Base-by-base conservation (phyloP, 37 sponge, comb jelly and placozoan species). In the Bolinopsis microptera region DNA sequence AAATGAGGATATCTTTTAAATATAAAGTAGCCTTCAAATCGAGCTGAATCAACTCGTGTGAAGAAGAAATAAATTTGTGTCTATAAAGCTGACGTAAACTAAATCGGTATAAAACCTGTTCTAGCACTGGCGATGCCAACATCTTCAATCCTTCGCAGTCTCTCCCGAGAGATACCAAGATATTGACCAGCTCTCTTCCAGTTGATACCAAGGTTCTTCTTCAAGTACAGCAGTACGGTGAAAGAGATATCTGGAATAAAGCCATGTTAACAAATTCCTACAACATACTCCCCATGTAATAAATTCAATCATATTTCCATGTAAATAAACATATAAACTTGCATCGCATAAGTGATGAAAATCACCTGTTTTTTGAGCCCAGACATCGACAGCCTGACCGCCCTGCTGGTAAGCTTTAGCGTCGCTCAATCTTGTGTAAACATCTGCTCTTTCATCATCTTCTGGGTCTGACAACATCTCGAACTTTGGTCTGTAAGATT, bases 121-220 rank as follows among this genome's bases (percentile, higher is more conserved):
- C 61, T 28, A 26, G 90, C 61, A 27, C 61, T 86, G 27, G 90
- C 90, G 24, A 86, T 86, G 5, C 90, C 90, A 27, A 86, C 26
- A 23, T 86, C 90, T 48, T 86, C 90, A 41, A 86, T 86, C 61
- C 90, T 86, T 30, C 90, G 34, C 13, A 86, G 90, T 39, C 90
- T 13, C 48, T 86, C 90, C n/a, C 90, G 1, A n/a, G 90, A 86
- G 30, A 86, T 48, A 40, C 90, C 90, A 18, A 86, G 48, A 38
- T 86, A 86, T 48, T 86, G 90, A 24, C 90, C 90, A 24, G 90
- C 90, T 38, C 90, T 86, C 90, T 86, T 86, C 90, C 90, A 86
- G 90, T 86, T 86, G 41, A 86, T 86, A 5, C 90, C 90, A 1
- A 86, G 41, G 26, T 86, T 86, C 61, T 86, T 86, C 90, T 86